phyloP scores from a whole-genome alignment of 1,140 invertebrate species.

The Matsumurasca onukii region DNA sequence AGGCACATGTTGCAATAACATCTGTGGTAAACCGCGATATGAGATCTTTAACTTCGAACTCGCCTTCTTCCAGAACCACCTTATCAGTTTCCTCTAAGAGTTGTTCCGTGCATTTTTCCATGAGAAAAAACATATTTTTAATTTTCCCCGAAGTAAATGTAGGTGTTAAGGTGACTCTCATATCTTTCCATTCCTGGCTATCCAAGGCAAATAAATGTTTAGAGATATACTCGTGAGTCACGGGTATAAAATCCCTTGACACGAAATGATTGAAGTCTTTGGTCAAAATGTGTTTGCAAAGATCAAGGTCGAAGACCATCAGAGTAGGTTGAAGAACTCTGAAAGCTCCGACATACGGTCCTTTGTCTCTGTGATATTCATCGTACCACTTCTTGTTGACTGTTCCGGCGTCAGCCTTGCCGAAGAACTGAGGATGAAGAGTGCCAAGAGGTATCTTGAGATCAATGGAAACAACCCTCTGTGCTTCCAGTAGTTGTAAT shows the following conservation, averaged over 20 bases:
- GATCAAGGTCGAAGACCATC: slow-evolving; percentile 43
- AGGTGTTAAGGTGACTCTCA: slow-evolving; percentile 59
- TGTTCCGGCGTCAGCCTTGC: not conserved
- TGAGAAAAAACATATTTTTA: slow-evolving; percentile 56
- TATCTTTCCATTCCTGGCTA: slow-evolving; percentile 57
- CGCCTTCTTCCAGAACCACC: not conserved
- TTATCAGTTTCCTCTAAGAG: slow-evolving; percentile 16
- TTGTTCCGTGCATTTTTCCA: slow-evolving; percentile 47
- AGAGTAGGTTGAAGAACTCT: slow-evolving; percentile 14
- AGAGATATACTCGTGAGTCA: slow-evolving; percentile 53
- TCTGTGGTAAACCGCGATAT: slow-evolving; percentile 42
- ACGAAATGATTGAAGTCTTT: slow-evolving; percentile 57
- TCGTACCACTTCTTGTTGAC: not conserved
- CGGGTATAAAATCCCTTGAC: slow-evolving; percentile 50
- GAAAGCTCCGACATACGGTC: slow-evolving; percentile 14
- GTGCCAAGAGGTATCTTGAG: slow-evolving; percentile 9
- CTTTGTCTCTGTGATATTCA: not conserved
- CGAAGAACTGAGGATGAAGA: not conserved
- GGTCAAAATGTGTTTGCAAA: slow-evolving; percentile 53
- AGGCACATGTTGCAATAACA: slow-evolving; percentile 52
- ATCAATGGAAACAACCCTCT: not conserved
- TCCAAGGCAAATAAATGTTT: slow-evolving; percentile 53
- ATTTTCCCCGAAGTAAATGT: slow-evolving; percentile 63
- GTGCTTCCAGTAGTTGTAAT: slow-evolving; percentile 23
- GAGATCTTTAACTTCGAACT: slow-evolving; percentile 29